phyloP scores from a whole-genome alignment of 30 jellyfish, hydroid and myxozoan species.

The Kudoa iwatai region DNA sequence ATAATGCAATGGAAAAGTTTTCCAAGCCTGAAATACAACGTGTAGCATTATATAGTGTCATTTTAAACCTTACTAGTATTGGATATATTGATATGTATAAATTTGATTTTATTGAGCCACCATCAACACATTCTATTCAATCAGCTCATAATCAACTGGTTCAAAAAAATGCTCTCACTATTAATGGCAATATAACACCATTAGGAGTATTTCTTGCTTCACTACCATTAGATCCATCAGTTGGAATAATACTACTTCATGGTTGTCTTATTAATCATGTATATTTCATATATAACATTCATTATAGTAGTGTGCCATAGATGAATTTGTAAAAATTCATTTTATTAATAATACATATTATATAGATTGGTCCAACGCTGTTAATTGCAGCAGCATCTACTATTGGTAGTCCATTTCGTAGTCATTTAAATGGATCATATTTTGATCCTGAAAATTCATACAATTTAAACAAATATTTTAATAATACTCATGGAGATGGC shows the following conservation, averaged over 20 bases:
- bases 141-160: slow-evolving; percentile 14
- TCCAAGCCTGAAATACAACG: slow-evolving; percentile 84
- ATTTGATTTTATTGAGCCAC: slow-evolving; percentile 73
- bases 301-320: too few species aligned
- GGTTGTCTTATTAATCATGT: slow-evolving; percentile 54
- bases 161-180: slow-evolving; percentile 30
- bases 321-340: too few species aligned
- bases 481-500: too few species aligned
- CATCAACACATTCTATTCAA: slow-evolving; percentile 25
- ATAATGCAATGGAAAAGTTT: slow-evolving; percentile 26
- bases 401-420: slow-evolving; percentile 47
- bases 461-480: not conserved
- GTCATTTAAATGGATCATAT: slow-evolving; percentile 19
- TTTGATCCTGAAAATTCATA: not conserved
- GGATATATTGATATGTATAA: slow-evolving; percentile 38
- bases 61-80: slow-evolving; percentile 53
- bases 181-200: slow-evolving; percentile 22
- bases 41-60: slow-evolving; percentile 50
- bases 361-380: slow-evolving; percentile 37
- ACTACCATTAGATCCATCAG: slow-evolving; percentile 57
- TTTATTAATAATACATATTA: too few species aligned
- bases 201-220: slow-evolving; percentile 45
- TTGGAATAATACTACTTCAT: slow-evolving; percentile 53
- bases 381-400: slow-evolving; percentile 67
- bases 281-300: too few species aligned